Evolutionary conservation across 2,888 invertebrate species (phyloP).

Genomic region (Lasioglossum leucozonium): DNA sequence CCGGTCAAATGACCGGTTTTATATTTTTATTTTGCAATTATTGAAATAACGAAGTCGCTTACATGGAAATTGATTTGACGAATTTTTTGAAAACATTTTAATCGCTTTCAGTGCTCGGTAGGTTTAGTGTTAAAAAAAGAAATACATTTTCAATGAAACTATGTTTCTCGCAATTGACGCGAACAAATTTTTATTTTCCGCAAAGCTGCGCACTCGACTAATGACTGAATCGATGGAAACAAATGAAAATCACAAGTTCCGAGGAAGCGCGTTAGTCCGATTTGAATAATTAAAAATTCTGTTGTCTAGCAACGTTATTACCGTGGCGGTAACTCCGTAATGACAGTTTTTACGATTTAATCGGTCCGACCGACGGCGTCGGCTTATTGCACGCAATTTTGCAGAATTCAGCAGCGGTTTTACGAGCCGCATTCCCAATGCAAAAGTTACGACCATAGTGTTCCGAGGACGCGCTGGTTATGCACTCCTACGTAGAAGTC

Average conservation of each 20-base stretch:
- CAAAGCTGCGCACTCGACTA: neutral
- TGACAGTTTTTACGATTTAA: constrained; percentile 21
- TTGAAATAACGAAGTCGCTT: too few species aligned
- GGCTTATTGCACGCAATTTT: constrained; percentile 18
- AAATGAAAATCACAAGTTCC: neutral
- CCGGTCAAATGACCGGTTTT: too few species aligned
- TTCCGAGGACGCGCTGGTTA: constrained; percentile 23
- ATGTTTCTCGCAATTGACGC: neutral
- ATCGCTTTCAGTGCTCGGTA: too few species aligned
- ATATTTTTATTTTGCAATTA: too few species aligned
- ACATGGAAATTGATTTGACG: too few species aligned
- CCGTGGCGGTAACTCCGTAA: neutral
- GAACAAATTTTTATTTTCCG: neutral
- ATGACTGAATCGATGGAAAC: neutral
- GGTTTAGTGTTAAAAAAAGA: too few species aligned
- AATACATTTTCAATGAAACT: neutral
- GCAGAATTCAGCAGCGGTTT: constrained; percentile 33
- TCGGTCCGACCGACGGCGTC: neutral
- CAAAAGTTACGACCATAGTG: constrained; percentile 42
- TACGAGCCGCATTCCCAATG: constrained; percentile 28
- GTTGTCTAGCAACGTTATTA: neutral
- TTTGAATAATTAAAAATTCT: neutral
- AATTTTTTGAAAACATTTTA: too few species aligned
- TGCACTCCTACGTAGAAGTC: constrained; percentile 51
- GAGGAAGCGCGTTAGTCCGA: neutral